phyloP scores from a whole-genome alignment of 2,888 invertebrate species.

The Salticus scenicus region DNA sequence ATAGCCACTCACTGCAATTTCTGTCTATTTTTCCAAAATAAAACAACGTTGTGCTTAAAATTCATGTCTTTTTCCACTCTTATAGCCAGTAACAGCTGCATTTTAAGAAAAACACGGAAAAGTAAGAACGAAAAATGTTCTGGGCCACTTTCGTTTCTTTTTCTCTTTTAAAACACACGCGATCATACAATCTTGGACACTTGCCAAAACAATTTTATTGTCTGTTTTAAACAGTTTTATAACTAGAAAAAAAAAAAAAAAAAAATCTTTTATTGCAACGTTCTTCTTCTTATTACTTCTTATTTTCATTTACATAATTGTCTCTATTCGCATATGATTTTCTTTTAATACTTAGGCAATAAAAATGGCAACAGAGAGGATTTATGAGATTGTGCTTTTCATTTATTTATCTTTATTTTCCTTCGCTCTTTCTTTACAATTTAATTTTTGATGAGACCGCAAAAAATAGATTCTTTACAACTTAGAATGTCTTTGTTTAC shows the following conservation, averaged over 20 bases:
- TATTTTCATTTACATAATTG: conserved; percentile 15
- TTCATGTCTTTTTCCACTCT: not conserved
- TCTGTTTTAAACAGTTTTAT: conserved; percentile 23
- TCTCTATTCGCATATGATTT: not conserved
- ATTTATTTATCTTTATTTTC: not conserved
- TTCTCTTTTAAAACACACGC: not conserved
- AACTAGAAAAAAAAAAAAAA: not conserved
- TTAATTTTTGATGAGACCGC: conserved; percentile 1
- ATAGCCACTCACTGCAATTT: not conserved
- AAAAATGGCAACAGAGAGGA: not conserved
- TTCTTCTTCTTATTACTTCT: not conserved
- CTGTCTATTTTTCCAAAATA: not conserved
- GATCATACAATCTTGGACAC: conserved; percentile 1
- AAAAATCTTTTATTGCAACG: not conserved
- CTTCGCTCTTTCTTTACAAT: not conserved
- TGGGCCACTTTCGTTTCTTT: not conserved
- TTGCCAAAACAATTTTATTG: conserved; percentile 19
- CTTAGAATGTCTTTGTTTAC: not conserved
- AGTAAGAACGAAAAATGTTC: not conserved
- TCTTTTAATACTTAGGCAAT: not conserved
- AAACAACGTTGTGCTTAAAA: conserved; percentile 10
- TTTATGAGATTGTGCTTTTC: not conserved
- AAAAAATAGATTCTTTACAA: not conserved
- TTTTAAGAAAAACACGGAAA: not conserved
- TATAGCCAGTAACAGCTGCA: conserved; percentile 16